Evolutionary conservation across 1,140 invertebrate species (phyloP).

Genomic region (Wasmannia auropunctata): DNA sequence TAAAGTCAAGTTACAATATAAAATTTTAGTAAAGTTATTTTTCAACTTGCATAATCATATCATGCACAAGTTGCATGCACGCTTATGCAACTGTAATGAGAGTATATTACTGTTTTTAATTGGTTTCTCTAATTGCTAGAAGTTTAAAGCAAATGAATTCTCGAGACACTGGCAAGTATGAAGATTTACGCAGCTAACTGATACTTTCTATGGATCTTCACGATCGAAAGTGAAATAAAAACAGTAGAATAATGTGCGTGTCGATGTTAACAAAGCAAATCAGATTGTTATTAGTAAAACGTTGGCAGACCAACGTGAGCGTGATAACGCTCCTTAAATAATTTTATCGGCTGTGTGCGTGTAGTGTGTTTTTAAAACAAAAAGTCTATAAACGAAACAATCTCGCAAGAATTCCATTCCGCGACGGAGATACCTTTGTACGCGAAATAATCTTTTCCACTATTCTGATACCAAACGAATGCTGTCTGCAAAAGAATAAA

Average conservation of each 20-base stretch:
- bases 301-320: not conserved
- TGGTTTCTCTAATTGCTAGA: conserved; percentile 65
- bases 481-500: not conserved
- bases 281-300: conserved; percentile 34
- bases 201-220: conserved; percentile 11
- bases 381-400: conserved; percentile 18
- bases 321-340: not conserved
- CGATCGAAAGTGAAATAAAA: not conserved
- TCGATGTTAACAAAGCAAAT: conserved; percentile 46
- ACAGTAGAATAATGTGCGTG: not conserved
- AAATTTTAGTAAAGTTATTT: conserved; percentile 30
- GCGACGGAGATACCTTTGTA: not conserved
- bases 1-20: conserved; percentile 2
- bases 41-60: not conserved
- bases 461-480: not conserved
- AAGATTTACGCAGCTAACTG: conserved; percentile 70
- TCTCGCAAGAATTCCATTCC: not conserved
- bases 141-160: conserved; percentile 60
- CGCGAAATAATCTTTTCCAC: not conserved
- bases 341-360: too few relatives aligned
- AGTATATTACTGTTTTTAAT: conserved; percentile 66
- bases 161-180: conserved; percentile 50
- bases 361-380: too few relatives aligned
- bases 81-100: not conserved
- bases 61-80: not conserved